Base-by-base conservation (phyloP, 2,888 invertebrate genomes). In the Dyspetes luteomarginatus region DNA sequence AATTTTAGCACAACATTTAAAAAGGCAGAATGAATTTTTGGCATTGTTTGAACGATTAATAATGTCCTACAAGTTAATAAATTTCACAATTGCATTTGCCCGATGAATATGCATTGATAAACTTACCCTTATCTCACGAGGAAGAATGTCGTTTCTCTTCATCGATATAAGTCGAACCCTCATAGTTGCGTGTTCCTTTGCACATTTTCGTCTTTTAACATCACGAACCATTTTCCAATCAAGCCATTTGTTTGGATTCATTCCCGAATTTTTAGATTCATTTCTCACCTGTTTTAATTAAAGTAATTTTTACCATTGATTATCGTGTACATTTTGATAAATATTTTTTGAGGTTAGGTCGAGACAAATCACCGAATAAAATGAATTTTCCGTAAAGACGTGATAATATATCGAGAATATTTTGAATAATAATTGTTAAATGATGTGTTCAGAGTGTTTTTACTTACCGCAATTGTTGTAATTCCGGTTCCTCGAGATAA, bases 201-300 rank as follows among this genome's bases (percentile, higher is more conserved):
- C 95, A 88, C 95, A 93, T 87, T 95, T 94, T 69, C 98, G 94
- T 36, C 97, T 94, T 89, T 97, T 97, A 0, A 96, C 96, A 91
- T 99, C 99, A 82, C 96, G 94, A 58, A 96, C 93, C 97, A 98
- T 98, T 88, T 94, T 94, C 94, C 96, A 96, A 90, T 97, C 96
- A 0, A 96, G 95, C 94, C 96, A 98, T 93, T 96, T 96, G 55
- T 94, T 94, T 43, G 68, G 82, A 73, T 65, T 22, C 73, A 74
- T 74, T 65, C 77, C 77, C 15, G 36, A 28, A 1, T 41, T 1
- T 22, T 26, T 36, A 1, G 81, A 69, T 71, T 71, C 67, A 17
- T 55, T 65, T 77, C 81, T 65, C n/a, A 71, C 22, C 74, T 81
- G 60, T 19, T n/a, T 15, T 48, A 5, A 15, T 26, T 19, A n/a